Evolutionary conservation across 2,888 invertebrate genomes (phyloP), one percentile per base, ranked within the genome.

Genomic region (Micoletzkya japonica): DNA sequence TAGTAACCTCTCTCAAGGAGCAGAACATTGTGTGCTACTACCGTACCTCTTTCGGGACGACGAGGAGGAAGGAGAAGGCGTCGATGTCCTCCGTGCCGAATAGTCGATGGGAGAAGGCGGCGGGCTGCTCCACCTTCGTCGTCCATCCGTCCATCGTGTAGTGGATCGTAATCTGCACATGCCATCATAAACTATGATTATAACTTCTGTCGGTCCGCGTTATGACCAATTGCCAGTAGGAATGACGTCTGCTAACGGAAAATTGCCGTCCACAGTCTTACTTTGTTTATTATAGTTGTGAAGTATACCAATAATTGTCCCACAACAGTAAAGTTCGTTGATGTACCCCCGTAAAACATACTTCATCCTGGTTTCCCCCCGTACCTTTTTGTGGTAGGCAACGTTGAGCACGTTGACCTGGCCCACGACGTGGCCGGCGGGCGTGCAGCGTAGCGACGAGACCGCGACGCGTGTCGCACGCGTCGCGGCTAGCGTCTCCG

Each of bases 341-440:
- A n/a, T n/a, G n/a, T n/a, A n/a, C n/a, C n/a, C n/a, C n/a, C n/a
- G n/a, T 7, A 54, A 50, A 60, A 60, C 7, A 17, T 28, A n/a
- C n/a, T n/a, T n/a, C n/a, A n/a, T n/a, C n/a, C n/a, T n/a, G n/a
- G n/a, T n/a, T n/a, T n/a, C n/a, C n/a, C n/a, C 14, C 24, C 63
- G 36, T 49, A 74, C 74, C 70, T 66, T 50, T 56, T 77, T 77
- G 56, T 77, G 72, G 54, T 73, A 77, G 3, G 76, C 76, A 39
- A 77, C 50, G 64, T 77, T 75, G 54, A 77, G 68, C 26, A 77
- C 70, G 60, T 76, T 74, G 28, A 77, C 73, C 52, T 77, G 77
- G 64, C 77, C 77, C 37, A 32, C 34, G 20, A 67, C 49, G 30
- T 57, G 56, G 3, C 67, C 57, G 4, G 30, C 36, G 10, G 7